Conservation (phyloP, 2,888 invertebrate genomes). For the Cephus rjabovi region DNA sequence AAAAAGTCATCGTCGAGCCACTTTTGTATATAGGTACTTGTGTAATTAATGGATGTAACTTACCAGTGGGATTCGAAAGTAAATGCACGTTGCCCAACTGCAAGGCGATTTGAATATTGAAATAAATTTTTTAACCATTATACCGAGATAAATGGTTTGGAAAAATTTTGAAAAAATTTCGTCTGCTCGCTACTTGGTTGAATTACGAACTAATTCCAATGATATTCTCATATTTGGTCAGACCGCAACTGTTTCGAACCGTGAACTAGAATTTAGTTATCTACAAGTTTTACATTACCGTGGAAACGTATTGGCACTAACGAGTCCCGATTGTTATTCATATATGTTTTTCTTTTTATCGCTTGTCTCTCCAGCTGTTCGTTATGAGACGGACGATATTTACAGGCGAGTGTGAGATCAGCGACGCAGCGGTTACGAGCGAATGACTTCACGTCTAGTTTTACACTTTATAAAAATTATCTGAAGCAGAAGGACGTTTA, state of each 20-base stretch:
- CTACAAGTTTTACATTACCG: not conserved
- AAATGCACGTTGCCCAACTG: not conserved
- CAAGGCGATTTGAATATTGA: not conserved
- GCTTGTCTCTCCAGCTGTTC: not conserved
- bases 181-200: not conserved
- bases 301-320: not conserved
- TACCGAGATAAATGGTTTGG: not conserved
- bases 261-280: not conserved
- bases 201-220: not conserved
- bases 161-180: not conserved
- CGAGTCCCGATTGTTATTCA: not conserved
- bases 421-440: not conserved
- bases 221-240: not conserved
- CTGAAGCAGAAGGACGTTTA: not conserved
- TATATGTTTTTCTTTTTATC: not conserved
- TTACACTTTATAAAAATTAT: conserved; percentile 11
- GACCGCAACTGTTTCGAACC: not conserved
- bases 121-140: not conserved
- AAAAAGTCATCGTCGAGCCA: not conserved
- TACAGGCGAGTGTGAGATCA: not conserved
- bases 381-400: not conserved
- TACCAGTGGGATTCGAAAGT: not conserved
- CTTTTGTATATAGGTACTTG: not conserved
- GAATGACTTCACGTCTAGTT: conserved; percentile 20
- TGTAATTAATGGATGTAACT: not conserved